Base-by-base conservation (phyloP, 1,140 invertebrate genomes). In the Anastatus disparis region DNA sequence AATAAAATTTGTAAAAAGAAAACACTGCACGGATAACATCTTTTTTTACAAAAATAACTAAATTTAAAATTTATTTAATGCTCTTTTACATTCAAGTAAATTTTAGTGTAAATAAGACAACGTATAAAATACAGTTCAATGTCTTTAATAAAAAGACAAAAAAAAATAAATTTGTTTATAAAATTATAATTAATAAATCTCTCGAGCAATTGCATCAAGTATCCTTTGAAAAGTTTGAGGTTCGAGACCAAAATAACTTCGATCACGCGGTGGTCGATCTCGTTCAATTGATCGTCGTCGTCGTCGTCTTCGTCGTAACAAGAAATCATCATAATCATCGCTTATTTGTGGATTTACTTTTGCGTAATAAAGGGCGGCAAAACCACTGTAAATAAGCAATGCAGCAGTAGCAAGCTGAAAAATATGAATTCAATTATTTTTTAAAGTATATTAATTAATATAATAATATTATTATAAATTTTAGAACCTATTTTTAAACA, bases 321-420 rank as follows among this genome's bases (percentile, higher is more conserved):
- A 64, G 59, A 82, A 79, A 78, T 93, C 91, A 22, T 89, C 89
- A 65, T 92, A 91, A 73, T 89, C 89, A 73, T 93, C 92, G 27
- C 89, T 89, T 9, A 90, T 87, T 55, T 93, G 88, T 9, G 92
- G 92, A 82, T 93, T 94, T 75, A 93, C 93, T 81, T 94, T 94
- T 24, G 93, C 93, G 80, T 93, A 95, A 83, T 94, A 95, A 77
- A 94, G 91, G 53, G 93, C 93, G 0, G 93, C 93, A 72, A 94
- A 90, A 53, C 92, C 92, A 15, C 93, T 93, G 85, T 95, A 95
- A 65, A 94, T 90, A 3, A 95, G 87, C 15, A 95, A 84, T 7
- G 89, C 87, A 0, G 93, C 92, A 0, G 93, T 94, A 71, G 90
- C 90, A 17, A 94, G 87, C 93, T 94, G 85, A 17, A n/a, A n/a